These are phyloP conservation scores for Dysidea cf. avara DNA, from an alignment of 37 sponge, comb jelly and placozoan genomes.

Conservation along the genomic window DNA sequence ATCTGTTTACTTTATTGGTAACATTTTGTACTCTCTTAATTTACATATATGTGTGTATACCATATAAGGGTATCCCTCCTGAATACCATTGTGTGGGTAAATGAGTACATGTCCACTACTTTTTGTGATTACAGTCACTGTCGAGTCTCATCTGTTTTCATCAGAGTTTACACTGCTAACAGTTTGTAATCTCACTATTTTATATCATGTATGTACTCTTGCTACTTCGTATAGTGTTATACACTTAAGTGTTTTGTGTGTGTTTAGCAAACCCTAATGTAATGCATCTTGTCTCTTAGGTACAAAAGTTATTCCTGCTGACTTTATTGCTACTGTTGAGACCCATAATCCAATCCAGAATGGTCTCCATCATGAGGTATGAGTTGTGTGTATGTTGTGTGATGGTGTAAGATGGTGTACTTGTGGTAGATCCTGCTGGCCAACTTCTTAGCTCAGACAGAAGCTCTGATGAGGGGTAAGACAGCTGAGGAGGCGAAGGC, in stretches of 20 bases:
- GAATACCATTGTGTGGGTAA: no score
- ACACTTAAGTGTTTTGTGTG: no score
- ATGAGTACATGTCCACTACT: no score
- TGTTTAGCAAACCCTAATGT: background rate
- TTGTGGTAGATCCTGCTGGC: slow-evolving; percentile 89
- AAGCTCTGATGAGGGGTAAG: slow-evolving; percentile 96
- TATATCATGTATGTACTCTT: background rate
- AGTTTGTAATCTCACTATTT: background rate
- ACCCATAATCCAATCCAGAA: slow-evolving; percentile 85
- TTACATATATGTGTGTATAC: no score
- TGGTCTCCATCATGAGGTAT: slow-evolving; percentile 94
- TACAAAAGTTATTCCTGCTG: slow-evolving; percentile 95
- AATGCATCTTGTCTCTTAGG: slow-evolving; percentile 34
- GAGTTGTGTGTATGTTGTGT: background rate
- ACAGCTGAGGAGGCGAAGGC: slow-evolving; percentile 81
- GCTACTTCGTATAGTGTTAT: background rate
- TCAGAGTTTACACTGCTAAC: no score
- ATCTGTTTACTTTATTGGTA: no score
- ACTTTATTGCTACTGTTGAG: slow-evolving; percentile 95
- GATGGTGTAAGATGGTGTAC: background rate
- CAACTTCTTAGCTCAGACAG: slow-evolving; percentile 98
- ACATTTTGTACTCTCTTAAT: no score
- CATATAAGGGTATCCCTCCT: no score
- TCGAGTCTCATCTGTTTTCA: no score
- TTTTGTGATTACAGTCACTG: no score